Base-by-base conservation (phyloP, 37 sponge, comb jelly and placozoan species). In the Beroe ovata region DNA sequence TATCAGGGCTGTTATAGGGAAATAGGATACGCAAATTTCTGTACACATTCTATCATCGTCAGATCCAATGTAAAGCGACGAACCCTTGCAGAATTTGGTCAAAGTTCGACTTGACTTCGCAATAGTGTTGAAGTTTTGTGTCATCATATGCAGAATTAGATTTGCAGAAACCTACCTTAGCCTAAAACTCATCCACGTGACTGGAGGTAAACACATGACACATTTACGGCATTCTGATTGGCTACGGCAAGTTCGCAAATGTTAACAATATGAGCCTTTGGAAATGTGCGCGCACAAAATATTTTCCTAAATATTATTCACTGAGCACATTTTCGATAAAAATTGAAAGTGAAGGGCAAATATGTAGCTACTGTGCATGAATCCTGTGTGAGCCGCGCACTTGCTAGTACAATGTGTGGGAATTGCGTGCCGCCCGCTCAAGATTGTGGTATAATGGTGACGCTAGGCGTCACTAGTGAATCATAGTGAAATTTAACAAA, bases 191-290 rank as follows among this genome's bases (percentile, higher is more conserved):
- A 11, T 11, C 33, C 69, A 66, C 69, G 69, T 66, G 69, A 66
- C 36, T 4, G 8, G 69, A 47, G 36, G 23, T 19, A 11, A 37
- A 34, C 69, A 66, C 69, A 8, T 66, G 69, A 66, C 30, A 30
- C 4, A 34, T 8, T 18, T 33, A 1, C 69, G 2, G 35, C 30
- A 4, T 29, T 26, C 69, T 66, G 33, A 66, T 66, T 66, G 69
- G 69, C 34, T 66, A 4, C 8, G 2, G 34, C 16, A 34, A 33
- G 8, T 29, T 66, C 32, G 11, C 14, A 32, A 66, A 66, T 66
- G 69, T 29, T 66, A 66, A 66, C 69, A 66, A 66, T 37, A 34
- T 25, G 30, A 37, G 69, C 35, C 69, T 66, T 66, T 66, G 36
- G 30, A 2, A 29, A 33, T 11, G 1, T 32, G 69, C 69, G 69